phyloP scores from a whole-genome alignment of 2,797 vertebrate genomes.

The Sarcophilus harrisii region DNA sequence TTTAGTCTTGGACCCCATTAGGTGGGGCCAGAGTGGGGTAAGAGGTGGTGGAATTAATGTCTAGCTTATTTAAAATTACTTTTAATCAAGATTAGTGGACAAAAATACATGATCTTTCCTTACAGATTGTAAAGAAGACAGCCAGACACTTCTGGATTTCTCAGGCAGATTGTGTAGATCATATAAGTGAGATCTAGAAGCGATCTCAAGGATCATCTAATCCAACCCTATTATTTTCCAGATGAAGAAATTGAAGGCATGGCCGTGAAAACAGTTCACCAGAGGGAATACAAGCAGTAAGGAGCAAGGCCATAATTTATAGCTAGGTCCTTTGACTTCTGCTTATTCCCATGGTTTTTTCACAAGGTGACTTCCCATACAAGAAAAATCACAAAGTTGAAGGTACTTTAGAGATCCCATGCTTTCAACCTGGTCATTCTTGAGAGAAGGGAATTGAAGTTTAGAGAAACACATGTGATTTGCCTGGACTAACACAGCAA shows the following conservation, averaged over 20 bases:
- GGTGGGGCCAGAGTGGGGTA: neutral
- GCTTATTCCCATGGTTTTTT: neutral
- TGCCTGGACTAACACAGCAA: neutral
- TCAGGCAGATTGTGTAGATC: neutral
- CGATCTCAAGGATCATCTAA: neutral
- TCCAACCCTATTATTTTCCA: neutral
- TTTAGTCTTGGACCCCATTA: accelerated
- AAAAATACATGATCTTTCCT: neutral
- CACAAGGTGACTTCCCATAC: neutral
- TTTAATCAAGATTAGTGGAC: conserved; percentile 14
- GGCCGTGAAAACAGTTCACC: neutral
- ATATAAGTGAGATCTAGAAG: neutral
- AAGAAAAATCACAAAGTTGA: neutral
- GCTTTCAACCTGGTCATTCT: neutral
- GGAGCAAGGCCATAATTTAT: neutral
- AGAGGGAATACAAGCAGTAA: neutral
- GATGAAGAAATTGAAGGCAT: neutral
- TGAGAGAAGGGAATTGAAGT: neutral
- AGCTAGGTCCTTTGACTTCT: neutral
- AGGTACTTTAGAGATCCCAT: neutral
- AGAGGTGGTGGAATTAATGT: neutral
- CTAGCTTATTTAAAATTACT: conserved; percentile 31
- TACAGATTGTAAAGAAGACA: neutral
- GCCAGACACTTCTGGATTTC: too few species aligned
- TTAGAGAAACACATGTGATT: neutral